Evolutionary conservation across 2,888 invertebrate genomes (phyloP), one percentile per base, ranked within the genome.

Genomic region (Leucophenga maculata): DNA sequence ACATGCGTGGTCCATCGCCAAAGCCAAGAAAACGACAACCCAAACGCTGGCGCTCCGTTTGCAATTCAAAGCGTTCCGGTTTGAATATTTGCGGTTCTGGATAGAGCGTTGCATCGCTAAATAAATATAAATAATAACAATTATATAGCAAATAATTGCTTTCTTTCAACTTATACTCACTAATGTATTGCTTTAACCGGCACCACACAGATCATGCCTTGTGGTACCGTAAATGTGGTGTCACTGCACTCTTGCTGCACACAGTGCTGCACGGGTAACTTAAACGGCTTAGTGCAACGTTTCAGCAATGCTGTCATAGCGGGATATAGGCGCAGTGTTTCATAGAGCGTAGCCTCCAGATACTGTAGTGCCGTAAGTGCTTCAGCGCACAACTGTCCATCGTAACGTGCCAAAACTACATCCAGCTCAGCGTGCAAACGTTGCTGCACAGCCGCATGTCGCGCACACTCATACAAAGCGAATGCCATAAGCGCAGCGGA

Each of bases 1-100:
- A 85, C 85, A 84, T 83, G n/a, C 85, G 79, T 4, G 82, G 80
- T 1, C 85, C 85, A 18, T 84, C 85, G 0, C 85, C 85, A 22
- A 86, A 86, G 39, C 82, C 85, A 20, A 86, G 54, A 60, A 85
- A 86, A 0, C 76, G 62, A 32, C 80, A 80, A 46, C 77, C 77
- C 1, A 65, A 50, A 1, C 75, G 67, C 14, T 71, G 69, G 0
- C 67, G 75, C 22, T 75, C 75, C 6, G 71, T 67, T 1, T 72
- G 71, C 6, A 62, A 67, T 0, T 67, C 13, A 71, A 86, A 86
- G 4, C 85, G 83, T 26, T 79, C 75, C 0, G 86, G 85, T 20
- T 76, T 71, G 59, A 82, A 86, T 4, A 60, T 65, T 1, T 71
- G n/a, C 0, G 86, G 85, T 0, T 78, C 72, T 0, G 77, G 73